A percentile compares a stretch with the other conserved stretches of the same genome.
Conservation (phyloP, 2,113 vertebrate genomes). For the Panthera uncia region DNA sequence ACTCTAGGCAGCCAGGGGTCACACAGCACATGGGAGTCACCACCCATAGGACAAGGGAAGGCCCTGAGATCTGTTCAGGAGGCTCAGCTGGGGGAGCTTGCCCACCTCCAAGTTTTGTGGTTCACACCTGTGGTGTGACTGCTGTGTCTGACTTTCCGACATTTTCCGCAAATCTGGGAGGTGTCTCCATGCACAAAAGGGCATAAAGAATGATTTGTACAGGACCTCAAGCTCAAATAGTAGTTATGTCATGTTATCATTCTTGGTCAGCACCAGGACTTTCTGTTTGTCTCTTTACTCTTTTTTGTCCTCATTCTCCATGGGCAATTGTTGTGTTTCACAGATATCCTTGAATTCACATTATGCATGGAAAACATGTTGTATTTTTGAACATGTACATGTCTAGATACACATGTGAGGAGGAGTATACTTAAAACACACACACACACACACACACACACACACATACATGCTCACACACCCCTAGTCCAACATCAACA, state of each 20-base stretch:
- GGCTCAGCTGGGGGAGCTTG: fast-evolving
- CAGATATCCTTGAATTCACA: background rate
- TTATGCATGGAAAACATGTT: background rate
- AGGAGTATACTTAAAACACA: background rate
- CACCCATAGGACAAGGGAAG: background rate
- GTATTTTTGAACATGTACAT: background rate
- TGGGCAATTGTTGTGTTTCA: background rate
- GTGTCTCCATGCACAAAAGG: background rate
- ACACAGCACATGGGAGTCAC: background rate
- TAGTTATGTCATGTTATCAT: background rate
- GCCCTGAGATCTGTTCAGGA: fast-evolving
- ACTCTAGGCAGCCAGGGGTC: background rate
- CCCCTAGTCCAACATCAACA: background rate
- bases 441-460: background rate
- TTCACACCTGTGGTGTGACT: fast-evolving
- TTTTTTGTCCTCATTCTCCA: background rate
- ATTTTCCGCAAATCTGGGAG: background rate
- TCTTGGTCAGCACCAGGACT: background rate
- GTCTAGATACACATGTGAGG: background rate
- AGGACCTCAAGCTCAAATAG: background rate
- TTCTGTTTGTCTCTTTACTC: background rate
- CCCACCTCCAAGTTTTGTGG: background rate
- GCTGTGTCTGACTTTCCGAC: background rate
- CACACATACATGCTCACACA: too few relatives aligned
- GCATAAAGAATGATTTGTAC: background rate